Evolutionary conservation across 2,888 invertebrate species (phyloP).

Genomic region (Lepeophtheirus nordmannii): DNA sequence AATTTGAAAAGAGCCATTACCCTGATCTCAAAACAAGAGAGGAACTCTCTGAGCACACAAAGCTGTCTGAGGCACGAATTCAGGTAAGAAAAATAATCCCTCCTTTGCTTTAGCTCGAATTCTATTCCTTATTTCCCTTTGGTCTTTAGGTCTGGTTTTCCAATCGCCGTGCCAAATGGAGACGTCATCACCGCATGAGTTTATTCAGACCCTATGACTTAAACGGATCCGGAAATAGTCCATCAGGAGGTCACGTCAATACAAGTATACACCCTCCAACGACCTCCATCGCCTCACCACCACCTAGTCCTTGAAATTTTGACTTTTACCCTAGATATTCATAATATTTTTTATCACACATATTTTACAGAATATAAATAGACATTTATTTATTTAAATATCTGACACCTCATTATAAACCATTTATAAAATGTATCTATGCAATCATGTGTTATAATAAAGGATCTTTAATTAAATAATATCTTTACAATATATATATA

Average conservation of each 20-base stretch:
- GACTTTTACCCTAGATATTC: neutral
- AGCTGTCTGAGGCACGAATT: slow-evolving; percentile 80
- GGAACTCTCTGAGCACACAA: slow-evolving; percentile 66
- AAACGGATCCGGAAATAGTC: neutral
- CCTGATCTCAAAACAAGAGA: slow-evolving; percentile 91
- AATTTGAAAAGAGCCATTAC: slow-evolving; percentile 89
- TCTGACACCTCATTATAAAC: too few relatives aligned
- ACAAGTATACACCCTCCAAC: neutral
- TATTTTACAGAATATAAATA: neutral
- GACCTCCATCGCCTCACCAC: neutral
- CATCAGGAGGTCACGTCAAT: too few relatives aligned
- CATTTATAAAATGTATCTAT: too few relatives aligned
- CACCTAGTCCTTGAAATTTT: neutral
- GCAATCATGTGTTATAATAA: too few relatives aligned
- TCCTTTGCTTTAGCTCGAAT: too few relatives aligned
- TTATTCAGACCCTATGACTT: slow-evolving; percentile 40
- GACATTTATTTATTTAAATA: too few relatives aligned
- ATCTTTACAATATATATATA: too few relatives aligned
- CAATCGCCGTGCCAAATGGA: slow-evolving; percentile 97
- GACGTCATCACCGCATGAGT: slow-evolving; percentile 88
- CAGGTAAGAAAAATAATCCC: slow-evolving; percentile 48
- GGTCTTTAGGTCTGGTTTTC: slow-evolving; percentile 81
- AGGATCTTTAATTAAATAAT: too few relatives aligned
- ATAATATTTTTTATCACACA: neutral
- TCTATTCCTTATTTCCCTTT: neutral